A percentile compares a stretch with the other conserved stretches of the same genome.
These are phyloP conservation scores for Semicossyphus pulcher DNA, from an alignment of 2,113 vertebrate species.

Conservation along the genomic window DNA sequence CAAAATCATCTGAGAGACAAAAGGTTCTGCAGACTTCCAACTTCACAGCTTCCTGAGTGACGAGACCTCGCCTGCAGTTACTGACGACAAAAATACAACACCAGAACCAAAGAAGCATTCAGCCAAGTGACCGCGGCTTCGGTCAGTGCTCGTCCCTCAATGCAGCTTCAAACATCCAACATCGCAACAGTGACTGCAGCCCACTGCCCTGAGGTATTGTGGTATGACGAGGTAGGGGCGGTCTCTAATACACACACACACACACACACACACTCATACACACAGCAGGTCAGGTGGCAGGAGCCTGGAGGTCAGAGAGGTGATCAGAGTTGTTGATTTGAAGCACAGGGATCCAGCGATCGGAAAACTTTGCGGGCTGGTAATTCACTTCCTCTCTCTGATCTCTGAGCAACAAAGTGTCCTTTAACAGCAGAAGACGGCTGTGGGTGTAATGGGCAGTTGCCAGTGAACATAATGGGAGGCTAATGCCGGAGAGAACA, in stretches of 20 bases:
- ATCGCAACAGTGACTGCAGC: constrained; percentile 58
- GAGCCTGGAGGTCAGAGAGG: constrained; percentile 1
- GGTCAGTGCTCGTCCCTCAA: constrained; percentile 50
- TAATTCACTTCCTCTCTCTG: background rate
- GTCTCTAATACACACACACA: constrained; percentile 21
- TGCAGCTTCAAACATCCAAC: constrained; percentile 49
- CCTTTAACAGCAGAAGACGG: background rate
- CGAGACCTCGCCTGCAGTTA: constrained; percentile 74
- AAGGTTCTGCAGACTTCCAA: constrained; percentile 74
- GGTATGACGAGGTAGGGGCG: constrained; percentile 60
- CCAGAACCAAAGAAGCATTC: constrained; percentile 60
- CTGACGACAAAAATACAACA: constrained; percentile 58
- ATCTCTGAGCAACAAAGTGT: constrained; percentile 7
- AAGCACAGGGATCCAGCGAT: background rate
- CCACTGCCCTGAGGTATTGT: constrained; percentile 74
- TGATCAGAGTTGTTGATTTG: background rate
- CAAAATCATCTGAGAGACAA: constrained; percentile 75
- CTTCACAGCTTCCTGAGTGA: constrained; percentile 82
- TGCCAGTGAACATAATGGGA: background rate
- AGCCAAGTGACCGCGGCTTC: constrained; percentile 39
- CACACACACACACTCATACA: constrained; percentile 23
- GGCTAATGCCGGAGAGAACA: background rate
- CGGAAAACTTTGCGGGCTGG: no score
- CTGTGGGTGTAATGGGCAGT: background rate
- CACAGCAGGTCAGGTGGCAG: constrained; percentile 16